Base-by-base conservation (phyloP, 2,888 invertebrate species). In the Eupithecia insigniata region DNA sequence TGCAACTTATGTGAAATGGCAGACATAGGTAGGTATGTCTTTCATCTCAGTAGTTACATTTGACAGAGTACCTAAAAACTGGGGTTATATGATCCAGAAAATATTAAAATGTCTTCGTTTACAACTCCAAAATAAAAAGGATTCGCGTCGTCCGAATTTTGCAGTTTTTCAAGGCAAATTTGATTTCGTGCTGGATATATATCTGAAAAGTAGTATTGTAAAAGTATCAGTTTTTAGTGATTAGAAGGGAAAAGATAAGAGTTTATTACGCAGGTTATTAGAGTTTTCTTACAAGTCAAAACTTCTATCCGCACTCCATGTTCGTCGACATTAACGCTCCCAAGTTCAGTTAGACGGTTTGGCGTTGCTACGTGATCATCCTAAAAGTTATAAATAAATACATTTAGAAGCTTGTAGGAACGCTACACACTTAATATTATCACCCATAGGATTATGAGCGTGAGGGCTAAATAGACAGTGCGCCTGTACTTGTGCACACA, bases 121-220 rank as follows among this genome's bases (percentile, higher is more conserved):
- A 51, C 51, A n/a, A 51, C 22, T 51, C 51, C 51, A 51, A 51
- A 51, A 10, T 51, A 51, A 51, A 51, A 51, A 4, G 51, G 51
- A 10, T 51, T 51, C 22, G 22, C 22, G 22, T 10, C 51, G 10
- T 51, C 10, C 22, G 22, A 51, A 22, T 22, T 22, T 51, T 51
- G 51, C 22, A 10, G 10, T 10, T 51, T 51, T 22, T 51, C 51
- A 10, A 22, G 22, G 22, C 10, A 1, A 51, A 51, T 22, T 51
- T 51, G 51, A n/a, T 10, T 51, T 22, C 2, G 51, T 51, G 51
- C 22, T 51, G 51, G 51, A 3, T 51, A 22, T 3, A 51, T 51
- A 12, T 12, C 51, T 51, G 51, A 51, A 51, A 51, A 51, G 10
- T 51, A 51, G 22, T 22, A n/a, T n/a, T n/a, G n/a, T n/a, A n/a